These are phyloP conservation scores for Chrysochloris asiatica DNA, from an alignment of 2,113 vertebrate species.

Conservation along the genomic window DNA sequence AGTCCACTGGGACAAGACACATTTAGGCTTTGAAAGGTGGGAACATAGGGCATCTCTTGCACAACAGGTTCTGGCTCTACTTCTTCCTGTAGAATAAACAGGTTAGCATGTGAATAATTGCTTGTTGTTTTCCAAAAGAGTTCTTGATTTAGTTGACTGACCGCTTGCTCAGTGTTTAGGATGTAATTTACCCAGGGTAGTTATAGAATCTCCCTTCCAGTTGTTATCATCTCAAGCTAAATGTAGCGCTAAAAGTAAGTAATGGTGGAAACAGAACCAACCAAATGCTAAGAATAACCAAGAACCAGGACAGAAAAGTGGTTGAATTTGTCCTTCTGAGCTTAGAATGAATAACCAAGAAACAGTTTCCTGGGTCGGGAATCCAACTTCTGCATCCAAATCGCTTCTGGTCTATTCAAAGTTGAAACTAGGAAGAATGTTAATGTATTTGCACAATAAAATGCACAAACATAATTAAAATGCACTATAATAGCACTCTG, in stretches of 20 bases:
- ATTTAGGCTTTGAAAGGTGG: constrained; percentile 85
- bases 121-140: constrained; percentile 7
- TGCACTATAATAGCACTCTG: not conserved
- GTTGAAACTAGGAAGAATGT: not conserved
- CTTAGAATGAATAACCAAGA: not conserved
- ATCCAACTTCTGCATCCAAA: not conserved
- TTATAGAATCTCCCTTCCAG: not conserved
- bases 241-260: not conserved
- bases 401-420: not conserved
- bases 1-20: constrained; percentile 92
- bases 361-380: too few relatives aligned
- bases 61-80: constrained; percentile 61
- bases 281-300: not conserved
- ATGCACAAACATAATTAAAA: too few relatives aligned
- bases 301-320: not conserved
- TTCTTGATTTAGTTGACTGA: not conserved
- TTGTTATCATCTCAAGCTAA: not conserved
- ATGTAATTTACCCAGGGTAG: not conserved
- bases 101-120: constrained; percentile 11
- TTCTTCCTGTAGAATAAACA: constrained; percentile 77
- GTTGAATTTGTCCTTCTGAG: not conserved
- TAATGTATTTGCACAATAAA: not conserved
- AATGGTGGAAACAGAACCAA: not conserved
- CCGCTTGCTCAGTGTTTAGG: not conserved
- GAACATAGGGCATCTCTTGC: constrained; percentile 37